Evolutionary conservation across 2,888 invertebrate species (phyloP), one percentile per base, ranked within the genome.

Genomic region (Cephalotes varians): DNA sequence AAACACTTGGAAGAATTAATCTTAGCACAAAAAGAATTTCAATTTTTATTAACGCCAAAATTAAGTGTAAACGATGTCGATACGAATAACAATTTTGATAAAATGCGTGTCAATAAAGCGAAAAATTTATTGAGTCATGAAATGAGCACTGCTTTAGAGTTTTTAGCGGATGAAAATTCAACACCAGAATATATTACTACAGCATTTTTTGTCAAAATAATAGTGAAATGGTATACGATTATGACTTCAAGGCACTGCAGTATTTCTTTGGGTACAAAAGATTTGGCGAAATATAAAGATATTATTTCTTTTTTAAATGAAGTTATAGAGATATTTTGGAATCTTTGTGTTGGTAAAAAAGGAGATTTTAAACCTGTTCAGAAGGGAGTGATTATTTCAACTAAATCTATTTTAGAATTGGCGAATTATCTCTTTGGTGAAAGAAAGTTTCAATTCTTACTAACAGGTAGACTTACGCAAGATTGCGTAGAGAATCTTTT

Each of bases 401-500:
- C 37, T 34, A 76, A 44, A 37, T 76, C 76, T 37, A 21, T 51
- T 49, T 18, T 76, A 49, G 34, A 34, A n/a, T 18, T 76, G 10
- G n/a, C 49, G 18, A 25, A 76, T 25, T 76, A 62, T 76, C 21
- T 76, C 0, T 62, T 71, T 21, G 7, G 21, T n/a, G 28, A 65
- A 5, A 31, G 40, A 5, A 47, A 60, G 3, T 79, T 83, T 60
- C 18, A 56, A 40, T 83, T 83, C 25, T 34, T 83, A 12, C 15
- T 71, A 4, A 44, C 37, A 21, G 60, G 62, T 56, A 51, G 77
- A 64, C 56, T 82, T 34, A 71, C 64, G 18, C 82, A 79, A 34
- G 77, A 83, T 25, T 69, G 65, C 1, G 60, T 79, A 47, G 82
- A 83, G 25, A 83, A 83, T 65, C n/a, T 77, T 25, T 83, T 79